Conservation (phyloP, 2,113 vertebrate genomes). For the Perca flavescens region DNA sequence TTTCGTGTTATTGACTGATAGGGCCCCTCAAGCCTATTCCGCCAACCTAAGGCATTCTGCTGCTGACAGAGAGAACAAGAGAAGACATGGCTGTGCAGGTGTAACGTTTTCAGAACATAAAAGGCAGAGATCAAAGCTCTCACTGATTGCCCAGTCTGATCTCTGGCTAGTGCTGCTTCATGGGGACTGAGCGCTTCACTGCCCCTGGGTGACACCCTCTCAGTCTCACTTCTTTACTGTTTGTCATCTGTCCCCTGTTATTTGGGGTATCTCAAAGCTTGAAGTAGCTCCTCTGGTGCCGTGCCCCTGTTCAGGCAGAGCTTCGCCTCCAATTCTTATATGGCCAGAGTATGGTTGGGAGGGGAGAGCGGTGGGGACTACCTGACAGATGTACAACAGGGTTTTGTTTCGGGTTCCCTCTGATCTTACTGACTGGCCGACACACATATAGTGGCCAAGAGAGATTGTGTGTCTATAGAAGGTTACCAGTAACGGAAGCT, state of each 20-base stretch:
- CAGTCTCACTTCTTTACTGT: constrained; percentile 62
- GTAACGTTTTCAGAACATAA: constrained; percentile 63
- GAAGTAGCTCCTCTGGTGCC: constrained; percentile 46
- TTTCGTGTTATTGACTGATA: constrained; percentile 12
- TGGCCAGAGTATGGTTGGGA: constrained; percentile 56
- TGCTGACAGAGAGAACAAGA: constrained; percentile 43
- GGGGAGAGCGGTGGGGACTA: constrained; percentile 38
- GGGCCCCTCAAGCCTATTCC: constrained; percentile 2
- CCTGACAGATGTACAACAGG: constrained; percentile 77
- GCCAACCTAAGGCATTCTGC: constrained; percentile 26
- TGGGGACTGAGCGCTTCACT: constrained; percentile 56
- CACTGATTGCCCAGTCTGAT: constrained; percentile 50
- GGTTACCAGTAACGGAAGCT: constrained; percentile 41
- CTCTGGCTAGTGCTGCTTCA: constrained; percentile 37
- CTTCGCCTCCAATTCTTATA: constrained; percentile 60
- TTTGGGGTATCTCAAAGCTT: constrained; percentile 25
- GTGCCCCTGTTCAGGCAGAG: constrained; percentile 32
- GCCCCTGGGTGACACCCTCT: constrained; percentile 66
- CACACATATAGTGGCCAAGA: constrained; percentile 34
- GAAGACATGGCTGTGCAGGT: constrained; percentile 69
- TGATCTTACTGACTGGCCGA: constrained; percentile 71
- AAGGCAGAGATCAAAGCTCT: constrained; percentile 75
- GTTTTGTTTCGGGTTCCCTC: constrained; percentile 73
- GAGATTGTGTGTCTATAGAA: constrained; percentile 10
- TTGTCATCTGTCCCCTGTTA: constrained; percentile 29